Evolutionary conservation across 2,888 invertebrate genomes (phyloP).

Genomic region (Stenolophus ochropezus): DNA sequence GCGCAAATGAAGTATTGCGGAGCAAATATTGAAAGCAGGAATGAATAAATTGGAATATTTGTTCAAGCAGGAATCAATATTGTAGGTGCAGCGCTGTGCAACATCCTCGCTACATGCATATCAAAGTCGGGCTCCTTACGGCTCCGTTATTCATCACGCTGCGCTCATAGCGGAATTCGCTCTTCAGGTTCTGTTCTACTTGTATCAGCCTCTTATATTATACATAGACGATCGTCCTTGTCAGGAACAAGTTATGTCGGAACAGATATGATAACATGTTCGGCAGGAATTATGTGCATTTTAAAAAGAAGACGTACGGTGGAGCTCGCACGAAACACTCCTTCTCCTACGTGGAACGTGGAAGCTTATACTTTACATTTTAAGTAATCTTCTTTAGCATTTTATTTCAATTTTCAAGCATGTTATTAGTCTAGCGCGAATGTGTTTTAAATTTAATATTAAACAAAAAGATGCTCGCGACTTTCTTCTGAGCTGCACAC

Average conservation of each 20-base stretch:
- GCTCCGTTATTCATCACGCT: conserved; percentile 48
- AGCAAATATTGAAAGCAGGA: conserved; percentile 22
- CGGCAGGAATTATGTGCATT: conserved; percentile 59
- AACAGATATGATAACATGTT: conserved; percentile 60
- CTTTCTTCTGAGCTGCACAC: neutral
- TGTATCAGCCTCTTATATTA: conserved; percentile 51
- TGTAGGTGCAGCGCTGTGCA: conserved; percentile 32
- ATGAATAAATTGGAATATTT: conserved; percentile 34
- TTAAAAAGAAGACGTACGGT: conserved; percentile 48
- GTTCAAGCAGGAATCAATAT: conserved; percentile 48
- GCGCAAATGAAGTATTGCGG: conserved; percentile 26
- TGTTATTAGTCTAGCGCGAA: neutral
- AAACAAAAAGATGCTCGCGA: neutral
- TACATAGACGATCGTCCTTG: conserved; percentile 52
- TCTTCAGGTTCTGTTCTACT: conserved; percentile 44
- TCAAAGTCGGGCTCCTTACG: neutral
- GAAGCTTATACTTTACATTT: conserved; percentile 21
- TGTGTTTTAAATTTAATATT: conserved; percentile 3
- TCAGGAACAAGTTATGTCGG: conserved; percentile 55
- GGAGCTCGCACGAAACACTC: too few relatives aligned
- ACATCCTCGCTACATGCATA: conserved; percentile 7
- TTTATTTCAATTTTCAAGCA: conserved; percentile 20
- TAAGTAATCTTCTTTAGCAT: conserved; percentile 19
- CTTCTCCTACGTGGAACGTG: too few relatives aligned
- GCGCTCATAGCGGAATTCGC: conserved; percentile 44